phyloP scores from a whole-genome alignment of 1,140 invertebrate genomes.

The Spodoptera frugiperda region DNA sequence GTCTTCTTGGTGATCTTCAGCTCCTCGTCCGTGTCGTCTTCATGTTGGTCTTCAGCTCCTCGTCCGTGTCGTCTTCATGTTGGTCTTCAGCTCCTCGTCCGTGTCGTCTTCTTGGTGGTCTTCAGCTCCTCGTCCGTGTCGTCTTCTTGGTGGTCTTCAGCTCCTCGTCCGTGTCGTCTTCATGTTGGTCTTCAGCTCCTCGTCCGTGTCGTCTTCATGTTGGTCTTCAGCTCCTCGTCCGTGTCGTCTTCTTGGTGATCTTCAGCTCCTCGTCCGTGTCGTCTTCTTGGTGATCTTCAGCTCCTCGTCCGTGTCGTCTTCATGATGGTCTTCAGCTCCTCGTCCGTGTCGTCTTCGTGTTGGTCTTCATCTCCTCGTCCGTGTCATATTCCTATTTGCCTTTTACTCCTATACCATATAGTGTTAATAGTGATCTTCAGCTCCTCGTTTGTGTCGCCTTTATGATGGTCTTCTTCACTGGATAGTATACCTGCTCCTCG shows the following conservation, averaged over 20 bases:
- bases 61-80: conserved; percentile 17
- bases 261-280: conserved; percentile 25
- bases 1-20: conserved; percentile 16
- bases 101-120: conserved; percentile 10
- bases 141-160: conserved; percentile 1
- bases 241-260: conserved; percentile 24
- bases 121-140: conserved; percentile 15
- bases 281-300: conserved; percentile 12
- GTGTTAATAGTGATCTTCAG: conserved; percentile 7
- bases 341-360: conserved; percentile 1
- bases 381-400: conserved; percentile 10
- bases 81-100: conserved; percentile 4
- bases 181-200: not conserved
- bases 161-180: conserved; percentile 35
- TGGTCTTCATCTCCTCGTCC: conserved; percentile 27
- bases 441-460: conserved; percentile 28
- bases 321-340: conserved; percentile 20
- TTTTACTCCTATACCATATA: conserved; percentile 4
- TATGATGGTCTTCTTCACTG: not conserved
- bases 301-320: conserved; percentile 32
- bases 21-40: not conserved
- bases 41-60: not conserved
- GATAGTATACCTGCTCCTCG: not conserved
- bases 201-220: conserved; percentile 29
- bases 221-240: conserved; percentile 17